A percentile compares a stretch with the other conserved stretches of the same genome.
Evolutionary conservation across 2,888 invertebrate genomes (phyloP).

Genomic region (Torymus aiolomorphi): DNA sequence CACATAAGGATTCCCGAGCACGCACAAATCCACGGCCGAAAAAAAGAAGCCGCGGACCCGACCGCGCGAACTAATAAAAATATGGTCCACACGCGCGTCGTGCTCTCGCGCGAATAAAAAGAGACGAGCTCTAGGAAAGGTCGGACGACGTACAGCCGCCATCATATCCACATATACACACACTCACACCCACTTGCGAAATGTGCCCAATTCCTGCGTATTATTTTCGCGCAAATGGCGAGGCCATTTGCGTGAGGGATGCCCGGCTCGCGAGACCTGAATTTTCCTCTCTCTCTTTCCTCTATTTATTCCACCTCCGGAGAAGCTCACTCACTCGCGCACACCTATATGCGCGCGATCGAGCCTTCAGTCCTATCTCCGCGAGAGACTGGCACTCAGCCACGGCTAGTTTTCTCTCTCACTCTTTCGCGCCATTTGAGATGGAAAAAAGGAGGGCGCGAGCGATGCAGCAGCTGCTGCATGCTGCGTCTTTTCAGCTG

Average conservation of each 20-base stretch:
- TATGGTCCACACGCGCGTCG: too few species aligned
- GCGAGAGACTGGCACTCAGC: conserved; percentile 40
- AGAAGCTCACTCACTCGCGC: neutral
- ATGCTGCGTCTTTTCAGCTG: conserved; percentile 66
- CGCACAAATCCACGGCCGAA: too few species aligned
- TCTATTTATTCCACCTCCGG: conserved; percentile 22
- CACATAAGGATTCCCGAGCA: too few species aligned
- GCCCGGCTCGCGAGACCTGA: conserved; percentile 28
- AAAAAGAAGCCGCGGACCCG: too few species aligned
- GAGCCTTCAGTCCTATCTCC: conserved; percentile 18
- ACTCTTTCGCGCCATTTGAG: neutral
- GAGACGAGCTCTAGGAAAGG: too few species aligned
- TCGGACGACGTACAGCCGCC: too few species aligned
- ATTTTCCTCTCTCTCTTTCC: conserved; percentile 40
- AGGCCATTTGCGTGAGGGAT: conserved; percentile 42
- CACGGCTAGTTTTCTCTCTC: conserved; percentile 12
- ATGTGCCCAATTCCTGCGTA: conserved; percentile 32
- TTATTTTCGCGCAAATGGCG: conserved; percentile 46
- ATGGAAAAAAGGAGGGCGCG: neutral
- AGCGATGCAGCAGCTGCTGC: neutral
- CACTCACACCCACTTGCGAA: neutral
- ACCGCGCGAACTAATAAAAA: too few species aligned
- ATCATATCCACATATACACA: too few species aligned
- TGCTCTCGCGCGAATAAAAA: too few species aligned
- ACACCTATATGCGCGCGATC: conserved; percentile 27